Conservation (phyloP, 2,113 vertebrate species). For the Alouatta palliata region DNA sequence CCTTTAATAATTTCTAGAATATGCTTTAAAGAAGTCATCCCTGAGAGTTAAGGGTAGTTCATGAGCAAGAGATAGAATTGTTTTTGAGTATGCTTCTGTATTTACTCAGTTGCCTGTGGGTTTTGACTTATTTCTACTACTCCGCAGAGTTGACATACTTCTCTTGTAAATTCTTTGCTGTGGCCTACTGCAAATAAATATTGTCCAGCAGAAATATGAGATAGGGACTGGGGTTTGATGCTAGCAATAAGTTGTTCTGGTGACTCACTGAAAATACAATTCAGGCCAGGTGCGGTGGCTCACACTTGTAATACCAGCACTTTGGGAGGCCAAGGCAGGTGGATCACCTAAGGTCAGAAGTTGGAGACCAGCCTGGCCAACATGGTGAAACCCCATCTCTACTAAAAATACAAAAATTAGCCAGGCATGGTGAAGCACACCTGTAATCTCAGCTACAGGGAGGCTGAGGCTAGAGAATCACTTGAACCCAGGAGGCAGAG, state of each 20-base stretch:
- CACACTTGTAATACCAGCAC: too few relatives aligned
- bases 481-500: too few relatives aligned
- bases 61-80: not conserved
- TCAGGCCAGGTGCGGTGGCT: not conserved
- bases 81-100: not conserved
- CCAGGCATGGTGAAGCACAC: too few relatives aligned
- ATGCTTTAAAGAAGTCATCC: slow-evolving; percentile 36
- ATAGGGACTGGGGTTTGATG: not conserved
- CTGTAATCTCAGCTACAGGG: too few relatives aligned
- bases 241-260: slow-evolving; percentile 25
- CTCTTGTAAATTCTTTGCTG: not conserved
- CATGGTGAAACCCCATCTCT: too few relatives aligned
- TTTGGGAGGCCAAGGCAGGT: too few relatives aligned
- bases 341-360: too few relatives aligned
- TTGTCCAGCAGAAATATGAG: not conserved
- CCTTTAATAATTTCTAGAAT: slow-evolving; percentile 43
- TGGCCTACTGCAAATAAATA: not conserved
- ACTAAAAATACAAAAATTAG: too few relatives aligned
- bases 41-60: not conserved
- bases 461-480: too few relatives aligned
- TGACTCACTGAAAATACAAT: slow-evolving; percentile 14
- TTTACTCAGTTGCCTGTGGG: not conserved
- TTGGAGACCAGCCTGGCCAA: too few relatives aligned
- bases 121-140: not conserved
- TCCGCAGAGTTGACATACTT: not conserved